Evolutionary conservation across 2,888 invertebrate species (phyloP), one percentile per base, ranked within the genome.

Genomic region (Dilophus febrilis): DNA sequence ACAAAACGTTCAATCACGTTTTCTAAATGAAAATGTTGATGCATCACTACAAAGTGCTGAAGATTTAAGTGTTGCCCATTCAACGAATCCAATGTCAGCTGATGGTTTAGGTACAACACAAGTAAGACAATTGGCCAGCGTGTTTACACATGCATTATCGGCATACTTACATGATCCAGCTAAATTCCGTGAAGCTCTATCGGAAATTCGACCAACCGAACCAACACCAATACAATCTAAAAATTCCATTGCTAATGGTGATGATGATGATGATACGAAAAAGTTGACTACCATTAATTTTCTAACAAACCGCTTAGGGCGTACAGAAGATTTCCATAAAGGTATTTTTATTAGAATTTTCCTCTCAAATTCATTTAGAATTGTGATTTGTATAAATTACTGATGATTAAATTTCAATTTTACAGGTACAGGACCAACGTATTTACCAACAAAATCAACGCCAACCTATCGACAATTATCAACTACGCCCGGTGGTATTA

Each of bases 91-190:
- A 0, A 56, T 78, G 6, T 69, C 72, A 11, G 66, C 58, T 27
- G 68, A 61, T 40, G 55, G 56, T 50, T 63, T 53, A 4, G 55
- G 54, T 49, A 53, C 59, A 45, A 69, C 80, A n/a, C 70, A 77
- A 58, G 71, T 85, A 1, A 68, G 85, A 38, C 81, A 85, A 57
- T 58, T 86, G 4, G 86, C 86, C 1, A 79, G 82, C 59, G 81
- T 86, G 4, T 87, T 87, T 50, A 85, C 85, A 1, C 76, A 83
- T 51, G 86, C 85, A 1, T 59, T 87, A 13, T 79, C 82, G 2
- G 82, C 81, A 1, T 87, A 86, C 49, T 64, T 87, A 4, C 78
- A 85, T 57, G 79, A 86, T 57, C 86, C 86, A 1, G 75, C 77
- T n/a, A 75, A 75, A 39, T 86, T 86, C 50, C 74, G 79, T 47